These are phyloP conservation scores for Platerodrilus igneus DNA, from an alignment of 2,888 invertebrate genomes.

Conservation along the genomic window DNA sequence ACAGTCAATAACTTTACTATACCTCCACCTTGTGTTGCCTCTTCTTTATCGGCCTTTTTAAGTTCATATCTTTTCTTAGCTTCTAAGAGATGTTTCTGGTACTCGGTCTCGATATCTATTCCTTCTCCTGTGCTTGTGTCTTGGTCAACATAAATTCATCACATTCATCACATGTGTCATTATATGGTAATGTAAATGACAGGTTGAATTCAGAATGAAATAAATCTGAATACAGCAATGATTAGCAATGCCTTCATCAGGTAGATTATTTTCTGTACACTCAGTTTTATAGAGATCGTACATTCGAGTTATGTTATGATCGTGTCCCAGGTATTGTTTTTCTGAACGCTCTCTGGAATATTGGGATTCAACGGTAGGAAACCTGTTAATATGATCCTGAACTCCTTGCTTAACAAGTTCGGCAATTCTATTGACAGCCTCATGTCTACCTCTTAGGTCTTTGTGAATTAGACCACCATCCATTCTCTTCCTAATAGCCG, in stretches of 20 bases:
- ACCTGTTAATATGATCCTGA: conserved; percentile 5
- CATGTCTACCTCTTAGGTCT: conserved; percentile 8
- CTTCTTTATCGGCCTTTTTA: not conserved
- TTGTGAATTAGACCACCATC: conserved; percentile 3
- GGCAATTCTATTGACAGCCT: conserved; percentile 3
- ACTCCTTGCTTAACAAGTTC: conserved; percentile 8
- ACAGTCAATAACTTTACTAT: conserved; percentile 3
- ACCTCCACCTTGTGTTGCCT: not conserved
- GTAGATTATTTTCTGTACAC: conserved; percentile 4
- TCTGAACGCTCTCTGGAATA: conserved; percentile 7
- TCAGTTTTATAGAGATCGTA: conserved; percentile 6
- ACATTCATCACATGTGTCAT: conserved; percentile 8
- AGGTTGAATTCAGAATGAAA: conserved; percentile 4
- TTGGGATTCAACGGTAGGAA: conserved; percentile 4
- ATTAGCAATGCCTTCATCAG: conserved; percentile 1
- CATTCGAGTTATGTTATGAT: conserved; percentile 4
- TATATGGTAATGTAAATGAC: conserved; percentile 7
- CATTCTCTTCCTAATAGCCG: not conserved
- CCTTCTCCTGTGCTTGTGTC: not conserved
- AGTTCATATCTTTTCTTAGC: conserved; percentile 1
- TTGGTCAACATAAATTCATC: conserved; percentile 1
- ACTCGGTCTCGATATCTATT: not conserved
- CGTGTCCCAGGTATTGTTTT: conserved; percentile 1
- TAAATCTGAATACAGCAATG: conserved; percentile 5
- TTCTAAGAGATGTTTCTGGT: conserved; percentile 5